A percentile compares a stretch with the other conserved stretches of the same genome.
These are phyloP conservation scores for Tenthredo amoena DNA, from an alignment of 2,888 invertebrate species.

Conservation along the genomic window DNA sequence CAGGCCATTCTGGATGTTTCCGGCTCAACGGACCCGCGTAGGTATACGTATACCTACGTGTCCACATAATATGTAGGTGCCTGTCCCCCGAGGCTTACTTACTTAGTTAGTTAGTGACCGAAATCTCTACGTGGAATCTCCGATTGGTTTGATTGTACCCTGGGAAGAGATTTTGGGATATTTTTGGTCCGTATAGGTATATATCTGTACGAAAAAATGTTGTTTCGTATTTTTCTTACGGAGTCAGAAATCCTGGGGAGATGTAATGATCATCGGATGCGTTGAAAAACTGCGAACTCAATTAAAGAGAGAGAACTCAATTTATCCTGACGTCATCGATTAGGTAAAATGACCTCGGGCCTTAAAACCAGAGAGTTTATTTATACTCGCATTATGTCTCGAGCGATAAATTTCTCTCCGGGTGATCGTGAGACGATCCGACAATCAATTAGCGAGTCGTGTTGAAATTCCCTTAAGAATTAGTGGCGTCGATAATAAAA, in stretches of 20 bases:
- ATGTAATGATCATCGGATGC: background rate
- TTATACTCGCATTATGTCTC: background rate
- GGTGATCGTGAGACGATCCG: background rate
- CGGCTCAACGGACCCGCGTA: conserved; percentile 13
- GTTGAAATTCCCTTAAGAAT: background rate
- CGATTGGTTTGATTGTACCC: background rate
- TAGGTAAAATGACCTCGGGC: background rate
- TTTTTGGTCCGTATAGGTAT: background rate
- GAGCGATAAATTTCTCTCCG: background rate
- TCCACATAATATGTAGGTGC: conserved; percentile 28
- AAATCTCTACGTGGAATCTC: background rate
- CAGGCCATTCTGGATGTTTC: conserved; percentile 39
- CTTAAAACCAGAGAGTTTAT: background rate
- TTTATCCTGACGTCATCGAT: background rate
- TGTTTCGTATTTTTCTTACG: background rate
- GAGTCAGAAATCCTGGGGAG: background rate
- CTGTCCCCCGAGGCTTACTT: conserved; percentile 7
- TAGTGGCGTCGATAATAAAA: background rate
- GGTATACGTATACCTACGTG: background rate
- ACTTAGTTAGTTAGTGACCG: conserved; percentile 1
- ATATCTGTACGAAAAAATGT: background rate
- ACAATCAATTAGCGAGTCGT: background rate
- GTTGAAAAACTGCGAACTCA: background rate
- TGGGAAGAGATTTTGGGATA: background rate
- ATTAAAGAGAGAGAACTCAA: background rate